phyloP scores from a whole-genome alignment of 2,797 vertebrate genomes.

The Sphenopsis melanotis region DNA sequence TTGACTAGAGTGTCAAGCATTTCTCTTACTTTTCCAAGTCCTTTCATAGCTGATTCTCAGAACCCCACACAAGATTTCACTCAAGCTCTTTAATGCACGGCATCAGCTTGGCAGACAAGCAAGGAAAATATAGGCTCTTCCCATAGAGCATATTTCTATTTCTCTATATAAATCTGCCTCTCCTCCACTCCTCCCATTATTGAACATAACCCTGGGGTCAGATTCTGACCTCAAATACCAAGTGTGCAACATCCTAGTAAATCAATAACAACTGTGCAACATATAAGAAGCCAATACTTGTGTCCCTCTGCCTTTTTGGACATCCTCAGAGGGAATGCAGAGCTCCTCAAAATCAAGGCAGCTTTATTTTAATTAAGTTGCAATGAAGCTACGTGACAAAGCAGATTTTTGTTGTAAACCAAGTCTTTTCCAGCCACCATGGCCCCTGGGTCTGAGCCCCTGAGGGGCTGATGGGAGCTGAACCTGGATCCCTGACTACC shows the following conservation, averaged over 20 bases:
- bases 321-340: neutral
- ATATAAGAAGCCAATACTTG: neutral
- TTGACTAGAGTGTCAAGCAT: neutral
- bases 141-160: neutral
- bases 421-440: neutral
- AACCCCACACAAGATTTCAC: neutral
- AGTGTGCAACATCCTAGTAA: neutral
- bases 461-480: neutral
- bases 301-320: neutral
- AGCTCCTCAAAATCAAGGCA: neutral
- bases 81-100: neutral
- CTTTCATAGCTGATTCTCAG: neutral
- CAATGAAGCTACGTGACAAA: neutral
- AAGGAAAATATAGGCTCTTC: neutral
- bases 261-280: conserved; percentile 4
- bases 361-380: neutral
- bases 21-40: conserved; percentile 10
- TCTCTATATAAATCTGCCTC: neutral
- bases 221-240: conserved; percentile 9
- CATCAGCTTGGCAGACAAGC: neutral
- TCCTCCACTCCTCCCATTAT: neutral
- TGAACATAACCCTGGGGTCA: conserved; percentile 5
- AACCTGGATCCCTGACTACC: neutral
- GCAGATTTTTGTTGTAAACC: neutral
- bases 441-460: neutral